Base-by-base conservation (phyloP, 2,888 invertebrate genomes). In the Erynnis tages region DNA sequence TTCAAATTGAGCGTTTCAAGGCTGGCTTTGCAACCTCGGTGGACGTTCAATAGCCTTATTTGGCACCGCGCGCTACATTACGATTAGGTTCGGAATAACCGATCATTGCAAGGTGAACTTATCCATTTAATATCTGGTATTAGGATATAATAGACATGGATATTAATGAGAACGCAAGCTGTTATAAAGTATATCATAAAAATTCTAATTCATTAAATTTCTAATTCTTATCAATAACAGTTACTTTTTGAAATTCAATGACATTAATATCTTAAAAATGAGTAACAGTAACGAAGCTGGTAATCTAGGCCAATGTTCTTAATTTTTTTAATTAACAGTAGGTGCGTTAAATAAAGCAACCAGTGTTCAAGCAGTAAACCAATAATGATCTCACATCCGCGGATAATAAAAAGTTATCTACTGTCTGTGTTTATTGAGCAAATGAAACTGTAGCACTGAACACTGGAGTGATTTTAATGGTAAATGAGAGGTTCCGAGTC, bases 31-130 rank as follows among this genome's bases (percentile, higher is more conserved):
- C 17, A 41, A 41, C 49, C 49, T 49, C 49, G 49, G 11, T 30
- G 14, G 30, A 10, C 41, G 54, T 55, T 55, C 58, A 72, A 76
- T 69, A 66, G 63, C 76, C 79, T 80, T 79, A 81, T 76, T 73
- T 66, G 71, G 71, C 60, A 65, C 41, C 41, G 41, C 41, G 49
- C 19, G 17, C 7, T 27, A 41, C 49, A 50, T 50, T 41, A 41
- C 13, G 41, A 43, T 50, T 50, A 50, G 49, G 25, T 35, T 17
- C 27, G 13, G 49, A 41, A 34, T 27, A 41, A 34, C 32, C 23
- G 40, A 49, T 41, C 30, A n/a, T 41, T 30, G 16, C 40, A 32
- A 49, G 48, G 40, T 41, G 19, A 41, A 34, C 38, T 38, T 38
- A 48, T 23, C 14, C 40, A 48, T 30, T 46, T 38, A 38, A 19